Evolutionary conservation across 2,888 invertebrate species (phyloP).

Genomic region (Isoperla grammatica): DNA sequence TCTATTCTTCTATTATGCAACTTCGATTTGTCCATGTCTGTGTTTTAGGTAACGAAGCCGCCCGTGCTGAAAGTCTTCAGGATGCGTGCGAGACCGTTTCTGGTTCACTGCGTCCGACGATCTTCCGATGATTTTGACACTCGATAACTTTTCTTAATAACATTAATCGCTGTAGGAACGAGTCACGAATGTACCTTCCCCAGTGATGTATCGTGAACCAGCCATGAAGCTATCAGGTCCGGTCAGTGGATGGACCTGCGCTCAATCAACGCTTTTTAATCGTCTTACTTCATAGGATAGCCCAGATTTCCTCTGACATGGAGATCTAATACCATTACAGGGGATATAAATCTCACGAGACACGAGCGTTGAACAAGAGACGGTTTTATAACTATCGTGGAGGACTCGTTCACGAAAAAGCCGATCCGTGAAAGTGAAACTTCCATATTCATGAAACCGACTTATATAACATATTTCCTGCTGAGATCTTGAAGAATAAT

Average conservation of each 20-base stretch:
- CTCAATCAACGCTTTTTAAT: slow-evolving; percentile 12
- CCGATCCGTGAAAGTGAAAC: slow-evolving; percentile 11
- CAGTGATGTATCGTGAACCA: neutral
- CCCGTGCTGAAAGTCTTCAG: too few relatives aligned
- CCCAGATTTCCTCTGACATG: neutral
- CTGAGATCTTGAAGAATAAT: slow-evolving; percentile 9
- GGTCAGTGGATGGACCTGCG: neutral
- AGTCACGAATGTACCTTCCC: neutral
- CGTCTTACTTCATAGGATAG: slow-evolving; percentile 10
- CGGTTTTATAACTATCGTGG: slow-evolving; percentile 7
- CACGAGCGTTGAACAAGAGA: neutral
- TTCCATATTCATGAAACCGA: neutral
- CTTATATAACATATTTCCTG: slow-evolving; percentile 8
- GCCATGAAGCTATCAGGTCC: neutral
- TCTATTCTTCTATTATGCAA: too few relatives aligned
- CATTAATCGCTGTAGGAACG: neutral
- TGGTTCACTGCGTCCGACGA: slow-evolving; percentile 2
- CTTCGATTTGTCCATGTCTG: too few relatives aligned
- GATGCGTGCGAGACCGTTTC: too few relatives aligned
- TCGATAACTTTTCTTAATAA: slow-evolving; percentile 11
- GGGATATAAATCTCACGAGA: neutral
- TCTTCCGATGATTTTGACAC: slow-evolving; percentile 5
- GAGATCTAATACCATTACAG: slow-evolving; percentile 8
- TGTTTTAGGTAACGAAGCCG: too few relatives aligned
- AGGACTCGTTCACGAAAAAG: neutral